Conservation (phyloP, 2,113 vertebrate genomes). For the Platichthys flesus region DNA sequence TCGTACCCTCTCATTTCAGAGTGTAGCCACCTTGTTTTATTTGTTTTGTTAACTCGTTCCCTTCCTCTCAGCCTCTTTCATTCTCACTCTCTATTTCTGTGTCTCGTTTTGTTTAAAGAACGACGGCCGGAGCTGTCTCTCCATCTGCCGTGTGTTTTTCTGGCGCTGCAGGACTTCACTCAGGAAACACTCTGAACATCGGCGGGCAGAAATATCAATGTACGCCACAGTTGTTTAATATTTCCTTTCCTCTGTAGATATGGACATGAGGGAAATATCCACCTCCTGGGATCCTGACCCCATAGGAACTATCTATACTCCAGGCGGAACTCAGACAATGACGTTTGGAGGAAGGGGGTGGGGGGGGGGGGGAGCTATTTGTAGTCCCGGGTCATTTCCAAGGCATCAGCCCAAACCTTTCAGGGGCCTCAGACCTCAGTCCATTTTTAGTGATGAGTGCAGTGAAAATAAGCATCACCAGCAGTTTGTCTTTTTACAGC, state of each 20-base stretch:
- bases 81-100: slow-evolving; percentile 37
- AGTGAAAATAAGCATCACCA: slow-evolving; percentile 87
- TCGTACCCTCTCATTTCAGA: slow-evolving; percentile 52
- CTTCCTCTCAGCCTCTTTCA: slow-evolving; percentile 16
- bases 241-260: slow-evolving; percentile 79
- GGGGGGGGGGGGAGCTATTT: slow-evolving; percentile 79
- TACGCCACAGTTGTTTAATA: slow-evolving; percentile 68
- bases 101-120: slow-evolving; percentile 45
- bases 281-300: slow-evolving; percentile 77
- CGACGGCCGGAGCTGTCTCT: slow-evolving; percentile 31
- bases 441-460: slow-evolving; percentile 87
- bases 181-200: slow-evolving; percentile 75
- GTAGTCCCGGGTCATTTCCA: slow-evolving; percentile 81
- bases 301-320: slow-evolving; percentile 78
- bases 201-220: slow-evolving; percentile 68
- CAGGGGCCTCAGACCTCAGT: slow-evolving; percentile 81
- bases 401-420: slow-evolving; percentile 74
- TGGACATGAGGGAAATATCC: slow-evolving; percentile 74
- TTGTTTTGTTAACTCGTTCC: slow-evolving; percentile 49
- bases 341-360: slow-evolving; percentile 67
- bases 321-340: slow-evolving; percentile 83
- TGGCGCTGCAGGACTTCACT: slow-evolving; percentile 67
- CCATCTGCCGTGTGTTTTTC: slow-evolving; percentile 60
- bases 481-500: slow-evolving; percentile 80
- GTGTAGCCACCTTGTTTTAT: slow-evolving; percentile 26